Conservation (phyloP, 35 echinoderm and acorn worm species). For the Patiria miniata region DNA sequence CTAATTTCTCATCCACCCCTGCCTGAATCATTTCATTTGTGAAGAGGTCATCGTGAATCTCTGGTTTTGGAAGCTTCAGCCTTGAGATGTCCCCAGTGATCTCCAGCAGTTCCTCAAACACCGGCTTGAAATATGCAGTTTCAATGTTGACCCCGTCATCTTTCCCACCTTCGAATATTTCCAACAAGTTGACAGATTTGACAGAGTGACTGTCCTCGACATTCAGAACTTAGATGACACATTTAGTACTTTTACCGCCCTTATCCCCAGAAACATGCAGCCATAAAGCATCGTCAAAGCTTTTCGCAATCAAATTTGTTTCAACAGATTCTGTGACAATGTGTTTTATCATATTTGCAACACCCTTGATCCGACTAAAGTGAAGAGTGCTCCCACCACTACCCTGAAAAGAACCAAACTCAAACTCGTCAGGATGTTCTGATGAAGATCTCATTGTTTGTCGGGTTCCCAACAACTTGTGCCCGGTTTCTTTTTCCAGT, state of each 20-base stretch:
- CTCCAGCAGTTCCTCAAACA: not conserved
- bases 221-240: not conserved
- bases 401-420: slow-evolving; percentile 9
- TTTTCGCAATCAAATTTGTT: not conserved
- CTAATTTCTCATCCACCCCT: not conserved
- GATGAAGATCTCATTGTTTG: not conserved
- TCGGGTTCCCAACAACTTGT: slow-evolving; percentile 11
- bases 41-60: not conserved
- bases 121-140: not conserved
- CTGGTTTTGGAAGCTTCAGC: slow-evolving; percentile 10
- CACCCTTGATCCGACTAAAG: not conserved
- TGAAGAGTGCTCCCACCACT: not conserved
- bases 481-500: not conserved
- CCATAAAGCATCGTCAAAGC: not conserved
- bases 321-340: not conserved
- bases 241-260: slow-evolving; percentile 23
- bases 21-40: not conserved
- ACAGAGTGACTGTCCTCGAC: not conserved
- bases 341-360: not conserved
- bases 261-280: slow-evolving; percentile 39
- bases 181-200: not conserved
- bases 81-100: not conserved
- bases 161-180: slow-evolving; percentile 33
- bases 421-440: not conserved
- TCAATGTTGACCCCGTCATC: slow-evolving; percentile 23